These are phyloP conservation scores for Epinotia brunnichana DNA, from an alignment of 2,888 invertebrate genomes.

Conservation along the genomic window DNA sequence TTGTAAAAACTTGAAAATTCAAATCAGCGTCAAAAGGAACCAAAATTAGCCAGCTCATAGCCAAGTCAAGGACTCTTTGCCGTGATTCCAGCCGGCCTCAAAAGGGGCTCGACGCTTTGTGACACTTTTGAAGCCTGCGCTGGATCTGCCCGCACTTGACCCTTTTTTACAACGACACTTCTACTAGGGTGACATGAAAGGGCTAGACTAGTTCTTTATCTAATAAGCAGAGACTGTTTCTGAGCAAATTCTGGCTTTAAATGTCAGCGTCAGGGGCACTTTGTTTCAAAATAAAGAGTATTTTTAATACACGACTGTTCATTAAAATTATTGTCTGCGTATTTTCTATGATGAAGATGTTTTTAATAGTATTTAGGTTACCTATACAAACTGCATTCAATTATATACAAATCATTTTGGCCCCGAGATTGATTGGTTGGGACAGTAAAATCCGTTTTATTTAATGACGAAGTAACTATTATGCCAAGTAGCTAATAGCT, in stretches of 20 bases:
- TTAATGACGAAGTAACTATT: too few species aligned
- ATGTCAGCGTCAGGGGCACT: neutral
- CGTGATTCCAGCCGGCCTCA: slow-evolving; percentile 43
- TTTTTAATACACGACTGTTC: neutral
- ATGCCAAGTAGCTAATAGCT: too few species aligned
- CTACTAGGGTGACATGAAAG: slow-evolving; percentile 57
- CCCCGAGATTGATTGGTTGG: too few species aligned
- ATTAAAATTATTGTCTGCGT: neutral
- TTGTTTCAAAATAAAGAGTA: neutral
- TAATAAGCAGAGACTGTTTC: slow-evolving; percentile 16
- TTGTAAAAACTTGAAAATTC: neutral
- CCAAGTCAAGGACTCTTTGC: slow-evolving; percentile 42
- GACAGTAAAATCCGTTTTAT: too few species aligned
- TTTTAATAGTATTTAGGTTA: too few species aligned
- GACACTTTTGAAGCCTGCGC: slow-evolving; percentile 49
- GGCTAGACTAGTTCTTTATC: slow-evolving; percentile 24
- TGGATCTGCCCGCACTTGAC: slow-evolving; percentile 56
- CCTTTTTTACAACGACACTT: slow-evolving; percentile 58
- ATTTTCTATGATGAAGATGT: too few species aligned
- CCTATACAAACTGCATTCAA: too few species aligned
- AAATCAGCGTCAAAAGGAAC: neutral
- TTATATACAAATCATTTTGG: too few species aligned
- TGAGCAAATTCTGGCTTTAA: neutral
- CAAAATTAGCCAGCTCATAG: slow-evolving; percentile 45
- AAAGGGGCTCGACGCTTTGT: slow-evolving; percentile 48